Conservation (phyloP, 2,888 invertebrate genomes). For the Drosophila emarginata region DNA sequence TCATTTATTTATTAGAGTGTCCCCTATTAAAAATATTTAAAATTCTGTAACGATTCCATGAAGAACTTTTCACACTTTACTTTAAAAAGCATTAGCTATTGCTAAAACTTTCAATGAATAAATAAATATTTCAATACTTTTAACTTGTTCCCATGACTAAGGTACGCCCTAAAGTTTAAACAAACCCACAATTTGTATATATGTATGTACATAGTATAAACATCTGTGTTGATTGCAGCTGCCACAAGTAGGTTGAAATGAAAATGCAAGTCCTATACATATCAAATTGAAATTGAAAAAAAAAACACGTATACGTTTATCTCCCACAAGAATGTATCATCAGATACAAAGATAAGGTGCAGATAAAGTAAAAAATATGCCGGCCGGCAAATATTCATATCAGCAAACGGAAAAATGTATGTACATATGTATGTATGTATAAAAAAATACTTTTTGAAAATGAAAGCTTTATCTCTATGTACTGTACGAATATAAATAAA, state of each 20-base stretch:
- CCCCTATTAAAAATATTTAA: too few relatives aligned
- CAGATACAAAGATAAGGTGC: background rate
- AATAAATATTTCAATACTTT: too few relatives aligned
- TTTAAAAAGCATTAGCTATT: too few relatives aligned
- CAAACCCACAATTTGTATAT: background rate
- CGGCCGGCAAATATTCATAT: slow-evolving; percentile 45
- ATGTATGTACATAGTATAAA: slow-evolving; percentile 24
- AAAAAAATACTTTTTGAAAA: too few relatives aligned
- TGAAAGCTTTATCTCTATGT: too few relatives aligned
- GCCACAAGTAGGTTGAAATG: slow-evolving; percentile 4
- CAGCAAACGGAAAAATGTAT: slow-evolving; percentile 10
- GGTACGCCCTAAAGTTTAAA: background rate
- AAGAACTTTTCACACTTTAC: too few relatives aligned
- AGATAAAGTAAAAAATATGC: slow-evolving; percentile 23
- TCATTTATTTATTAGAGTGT: background rate
- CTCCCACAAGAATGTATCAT: background rate
- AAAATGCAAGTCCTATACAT: background rate
- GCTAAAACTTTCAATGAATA: too few relatives aligned
- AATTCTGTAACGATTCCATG: too few relatives aligned
- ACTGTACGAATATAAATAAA: too few relatives aligned
- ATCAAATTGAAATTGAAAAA: slow-evolving; percentile 18
- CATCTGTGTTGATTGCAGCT: slow-evolving; percentile 26
- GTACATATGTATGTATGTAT: too few relatives aligned
- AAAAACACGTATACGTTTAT: slow-evolving; percentile 19
- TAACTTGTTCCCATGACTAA: background rate